Conservation (phyloP, 2,113 vertebrate genomes). For the Agapornis roseicollis region DNA sequence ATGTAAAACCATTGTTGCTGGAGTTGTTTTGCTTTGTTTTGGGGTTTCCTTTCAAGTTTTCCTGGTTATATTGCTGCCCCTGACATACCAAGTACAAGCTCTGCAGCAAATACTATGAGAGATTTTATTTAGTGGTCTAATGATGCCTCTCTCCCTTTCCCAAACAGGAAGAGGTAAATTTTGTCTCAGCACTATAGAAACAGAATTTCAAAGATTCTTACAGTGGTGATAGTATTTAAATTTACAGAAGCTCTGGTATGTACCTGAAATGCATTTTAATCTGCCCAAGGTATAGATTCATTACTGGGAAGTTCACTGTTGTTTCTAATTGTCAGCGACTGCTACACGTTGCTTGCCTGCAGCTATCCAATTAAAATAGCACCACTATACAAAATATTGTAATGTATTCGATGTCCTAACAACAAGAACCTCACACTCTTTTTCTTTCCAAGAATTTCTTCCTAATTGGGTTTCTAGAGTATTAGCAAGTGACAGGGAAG, state of each 20-base stretch:
- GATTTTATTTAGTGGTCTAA: not conserved
- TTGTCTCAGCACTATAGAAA: not conserved
- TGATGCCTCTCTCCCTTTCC: not conserved
- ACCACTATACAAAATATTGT: conserved; percentile 65
- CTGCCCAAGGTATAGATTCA: conserved; percentile 20
- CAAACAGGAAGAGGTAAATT: not conserved
- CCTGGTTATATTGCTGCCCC: not conserved
- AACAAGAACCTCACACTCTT: conserved; percentile 12
- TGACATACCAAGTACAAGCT: not conserved
- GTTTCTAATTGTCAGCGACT: conserved; percentile 76
- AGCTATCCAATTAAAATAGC: conserved; percentile 77
- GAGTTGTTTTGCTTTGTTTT: not conserved
- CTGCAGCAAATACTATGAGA: not conserved
- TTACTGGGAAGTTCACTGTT: conserved; percentile 65
- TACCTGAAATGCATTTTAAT: conserved; percentile 64
- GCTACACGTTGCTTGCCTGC: conserved; percentile 71
- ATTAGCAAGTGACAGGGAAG: not conserved
- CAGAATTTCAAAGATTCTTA: not conserved
- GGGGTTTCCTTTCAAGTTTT: not conserved
- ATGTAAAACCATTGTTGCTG: not conserved
- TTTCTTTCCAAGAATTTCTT: conserved; percentile 12
- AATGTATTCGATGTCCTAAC: conserved; percentile 56
- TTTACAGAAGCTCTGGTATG: conserved; percentile 27
- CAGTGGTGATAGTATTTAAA: not conserved
- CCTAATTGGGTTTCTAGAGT: conserved; percentile 30